Evolutionary conservation across 2,888 invertebrate species (phyloP).

Genomic region (Papilio elwesi): DNA sequence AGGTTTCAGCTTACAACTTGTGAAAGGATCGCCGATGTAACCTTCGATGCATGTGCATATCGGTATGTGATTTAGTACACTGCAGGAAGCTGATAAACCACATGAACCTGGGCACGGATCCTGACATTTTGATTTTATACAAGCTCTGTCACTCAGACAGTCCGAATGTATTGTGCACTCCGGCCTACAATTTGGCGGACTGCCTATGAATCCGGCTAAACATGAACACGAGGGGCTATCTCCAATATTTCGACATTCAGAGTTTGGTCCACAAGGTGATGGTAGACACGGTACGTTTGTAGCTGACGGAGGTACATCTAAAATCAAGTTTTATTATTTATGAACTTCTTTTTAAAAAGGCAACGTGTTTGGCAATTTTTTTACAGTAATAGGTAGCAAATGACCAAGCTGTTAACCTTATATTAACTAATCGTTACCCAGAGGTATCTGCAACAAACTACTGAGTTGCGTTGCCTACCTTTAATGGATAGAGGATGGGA

Average conservation of each 20-base stretch:
- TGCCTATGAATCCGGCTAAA: conserved; percentile 86
- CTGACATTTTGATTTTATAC: conserved; percentile 89
- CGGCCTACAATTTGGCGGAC: conserved; percentile 88
- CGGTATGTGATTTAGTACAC: conserved; percentile 89
- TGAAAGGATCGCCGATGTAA: conserved; percentile 90
- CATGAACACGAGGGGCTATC: conserved; percentile 87
- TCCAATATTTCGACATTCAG: conserved; percentile 85
- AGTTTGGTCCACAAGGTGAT: conserved; percentile 87
- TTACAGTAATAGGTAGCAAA: no score
- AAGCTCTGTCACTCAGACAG: conserved; percentile 89
- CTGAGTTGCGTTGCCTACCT: no score
- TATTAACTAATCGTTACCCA: no score
- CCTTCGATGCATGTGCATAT: conserved; percentile 89
- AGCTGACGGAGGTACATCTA: conserved; percentile 67
- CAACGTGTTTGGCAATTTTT: no score
- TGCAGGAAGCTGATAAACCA: conserved; percentile 85
- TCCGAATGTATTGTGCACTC: conserved; percentile 89
- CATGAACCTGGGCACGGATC: conserved; percentile 93
- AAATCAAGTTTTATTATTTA: conserved; percentile 45
- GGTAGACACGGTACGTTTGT: conserved; percentile 83
- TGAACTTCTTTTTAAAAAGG: no score
- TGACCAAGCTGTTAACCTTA: no score
- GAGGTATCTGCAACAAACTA: no score
- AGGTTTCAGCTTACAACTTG: conserved; percentile 80
- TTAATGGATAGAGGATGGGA: no score